phyloP scores from a whole-genome alignment of 2,888 invertebrate genomes.

The Coelopa pilipes region DNA sequence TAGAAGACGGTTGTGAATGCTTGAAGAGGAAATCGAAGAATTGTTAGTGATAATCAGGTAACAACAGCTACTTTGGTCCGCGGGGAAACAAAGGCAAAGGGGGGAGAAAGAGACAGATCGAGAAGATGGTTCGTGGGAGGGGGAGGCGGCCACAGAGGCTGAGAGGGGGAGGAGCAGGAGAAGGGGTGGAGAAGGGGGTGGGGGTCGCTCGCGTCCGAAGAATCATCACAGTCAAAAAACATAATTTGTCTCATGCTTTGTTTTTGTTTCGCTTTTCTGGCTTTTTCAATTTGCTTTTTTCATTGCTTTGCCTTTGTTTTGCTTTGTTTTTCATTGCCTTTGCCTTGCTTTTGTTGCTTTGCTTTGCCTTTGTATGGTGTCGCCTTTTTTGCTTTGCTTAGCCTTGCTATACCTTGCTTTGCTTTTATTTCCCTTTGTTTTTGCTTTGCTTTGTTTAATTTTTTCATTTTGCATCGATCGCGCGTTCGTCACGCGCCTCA shows the following conservation, averaged over 20 bases:
- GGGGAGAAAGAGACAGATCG: background rate
- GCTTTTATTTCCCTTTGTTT: too few relatives aligned
- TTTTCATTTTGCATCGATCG: background rate
- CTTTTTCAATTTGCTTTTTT: background rate
- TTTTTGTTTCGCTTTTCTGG: constrained; percentile 41
- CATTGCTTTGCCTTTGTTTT: background rate
- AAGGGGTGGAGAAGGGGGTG: background rate
- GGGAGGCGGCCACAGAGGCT: background rate
- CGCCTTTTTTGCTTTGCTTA: too few relatives aligned
- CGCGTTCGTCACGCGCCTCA: background rate
- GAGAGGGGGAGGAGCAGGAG: background rate
- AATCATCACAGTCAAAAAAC: constrained; percentile 59
- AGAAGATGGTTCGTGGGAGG: background rate
- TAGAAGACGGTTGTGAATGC: constrained; percentile 8
- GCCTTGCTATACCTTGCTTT: too few relatives aligned
- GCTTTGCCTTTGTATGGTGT: too few relatives aligned
- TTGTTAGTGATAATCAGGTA: background rate
- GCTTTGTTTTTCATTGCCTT: too few relatives aligned
- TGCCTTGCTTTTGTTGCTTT: too few relatives aligned
- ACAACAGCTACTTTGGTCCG: background rate
- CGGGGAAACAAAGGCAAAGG: background rate
- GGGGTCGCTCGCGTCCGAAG: constrained; percentile 41
- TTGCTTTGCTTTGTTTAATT: too few relatives aligned
- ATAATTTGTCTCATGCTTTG: too few relatives aligned
- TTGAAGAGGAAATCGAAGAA: background rate